These are phyloP conservation scores for Mesorhabditis spiculigera DNA, from an alignment of 2,888 invertebrate genomes.

Conservation along the genomic window DNA sequence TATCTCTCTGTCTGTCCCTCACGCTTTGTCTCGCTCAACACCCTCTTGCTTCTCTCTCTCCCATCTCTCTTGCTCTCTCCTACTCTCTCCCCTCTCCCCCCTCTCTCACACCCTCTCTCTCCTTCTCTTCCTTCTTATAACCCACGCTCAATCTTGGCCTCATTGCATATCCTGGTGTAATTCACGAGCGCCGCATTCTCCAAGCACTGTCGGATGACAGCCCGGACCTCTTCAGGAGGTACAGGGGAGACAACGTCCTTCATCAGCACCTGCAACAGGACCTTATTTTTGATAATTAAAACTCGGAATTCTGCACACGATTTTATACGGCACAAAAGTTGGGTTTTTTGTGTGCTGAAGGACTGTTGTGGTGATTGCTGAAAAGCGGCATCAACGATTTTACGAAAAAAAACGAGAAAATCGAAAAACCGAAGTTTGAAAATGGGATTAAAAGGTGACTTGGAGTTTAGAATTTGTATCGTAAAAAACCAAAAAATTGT, in stretches of 20 bases:
- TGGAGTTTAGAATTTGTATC: too few relatives aligned
- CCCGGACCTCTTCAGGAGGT: conserved; percentile 87
- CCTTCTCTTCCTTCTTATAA: conserved; percentile 24
- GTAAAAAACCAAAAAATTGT: too few relatives aligned
- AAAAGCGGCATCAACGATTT: too few relatives aligned
- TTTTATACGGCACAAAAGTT: too few relatives aligned
- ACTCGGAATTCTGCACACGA: too few relatives aligned
- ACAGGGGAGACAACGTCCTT: conserved; percentile 97
- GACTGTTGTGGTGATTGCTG: too few relatives aligned
- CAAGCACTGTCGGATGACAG: conserved; percentile 90
- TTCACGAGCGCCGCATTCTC: conserved; percentile 97
- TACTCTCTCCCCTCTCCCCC: background rate
- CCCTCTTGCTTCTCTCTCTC: background rate
- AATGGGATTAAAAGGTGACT: too few relatives aligned
- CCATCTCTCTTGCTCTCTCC: background rate
- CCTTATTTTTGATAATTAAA: too few relatives aligned
- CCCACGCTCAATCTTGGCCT: conserved; percentile 94
- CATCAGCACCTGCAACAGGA: conserved; percentile 76
- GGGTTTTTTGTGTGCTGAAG: too few relatives aligned
- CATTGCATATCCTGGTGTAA: conserved; percentile 88
- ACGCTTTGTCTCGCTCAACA: too few relatives aligned
- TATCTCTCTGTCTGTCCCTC: background rate
- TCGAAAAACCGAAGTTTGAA: too few relatives aligned
- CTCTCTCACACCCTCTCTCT: background rate
- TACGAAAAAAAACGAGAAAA: too few relatives aligned